Percentiles rank a stretch among this genome's conserved stretches.
Evolutionary conservation across 2,797 vertebrate genomes (phyloP).

Genomic region (Phalanger gymnotis): DNA sequence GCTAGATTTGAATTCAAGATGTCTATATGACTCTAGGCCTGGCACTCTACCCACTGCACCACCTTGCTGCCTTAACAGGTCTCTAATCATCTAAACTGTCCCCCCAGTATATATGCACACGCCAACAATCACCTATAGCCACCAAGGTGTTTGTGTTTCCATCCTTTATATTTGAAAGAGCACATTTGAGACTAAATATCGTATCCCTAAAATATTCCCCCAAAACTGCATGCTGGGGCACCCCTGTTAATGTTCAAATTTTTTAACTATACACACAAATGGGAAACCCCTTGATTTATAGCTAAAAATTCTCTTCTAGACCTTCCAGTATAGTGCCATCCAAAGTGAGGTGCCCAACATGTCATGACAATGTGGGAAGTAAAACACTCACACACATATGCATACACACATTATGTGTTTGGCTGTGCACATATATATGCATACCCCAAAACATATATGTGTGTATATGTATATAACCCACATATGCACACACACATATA

Average conservation of each 20-base stretch:
- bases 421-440: not conserved
- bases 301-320: not conserved
- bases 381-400: not conserved
- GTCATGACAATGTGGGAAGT: not conserved
- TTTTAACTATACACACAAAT: not conserved
- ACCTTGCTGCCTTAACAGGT: not conserved
- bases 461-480: not conserved
- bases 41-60: not conserved
- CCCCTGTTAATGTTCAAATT: not conserved
- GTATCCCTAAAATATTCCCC: not conserved
- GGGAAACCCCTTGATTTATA: not conserved
- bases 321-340: not conserved
- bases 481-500: no score
- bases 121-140: not conserved
- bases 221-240: not conserved
- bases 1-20: not conserved
- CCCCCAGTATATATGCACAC: not conserved
- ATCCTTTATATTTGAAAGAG: not conserved
- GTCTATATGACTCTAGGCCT: not conserved
- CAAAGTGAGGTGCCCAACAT: not conserved
- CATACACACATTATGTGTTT: no score
- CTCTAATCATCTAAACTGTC: not conserved
- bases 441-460: not conserved
- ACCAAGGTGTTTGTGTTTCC: not conserved
- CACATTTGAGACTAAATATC: not conserved